A percentile compares a stretch with the other conserved stretches of the same genome.
Conservation (phyloP, 1,140 invertebrate genomes). For the Coelopa frigida region DNA sequence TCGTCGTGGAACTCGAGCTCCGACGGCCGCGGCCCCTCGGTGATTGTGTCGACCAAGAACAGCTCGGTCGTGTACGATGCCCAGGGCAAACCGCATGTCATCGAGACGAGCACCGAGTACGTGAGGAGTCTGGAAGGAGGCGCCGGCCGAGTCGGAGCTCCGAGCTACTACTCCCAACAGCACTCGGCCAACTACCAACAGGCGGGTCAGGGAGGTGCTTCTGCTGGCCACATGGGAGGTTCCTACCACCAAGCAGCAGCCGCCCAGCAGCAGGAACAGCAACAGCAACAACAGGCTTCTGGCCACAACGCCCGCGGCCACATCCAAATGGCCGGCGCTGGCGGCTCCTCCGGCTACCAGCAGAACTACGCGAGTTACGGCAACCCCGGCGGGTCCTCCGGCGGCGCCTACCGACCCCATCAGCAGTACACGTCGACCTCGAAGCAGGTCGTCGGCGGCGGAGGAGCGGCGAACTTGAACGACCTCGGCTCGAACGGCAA, state of each 20-base stretch:
- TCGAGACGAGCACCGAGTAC: slow-evolving; percentile 29
- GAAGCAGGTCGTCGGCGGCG: not conserved
- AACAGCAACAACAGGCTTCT: not conserved
- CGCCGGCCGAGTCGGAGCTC: not conserved
- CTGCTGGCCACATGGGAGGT: not conserved
- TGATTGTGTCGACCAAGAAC: slow-evolving; percentile 25
- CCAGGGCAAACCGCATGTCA: slow-evolving; percentile 19
- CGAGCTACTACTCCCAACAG: slow-evolving; percentile 1
- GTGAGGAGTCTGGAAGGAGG: slow-evolving; percentile 6
- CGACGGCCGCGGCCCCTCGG: slow-evolving; percentile 10
- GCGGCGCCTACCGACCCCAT: slow-evolving; percentile 3
- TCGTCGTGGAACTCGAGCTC: not conserved
- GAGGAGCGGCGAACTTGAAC: slow-evolving; percentile 6
- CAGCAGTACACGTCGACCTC: slow-evolving; percentile 3
- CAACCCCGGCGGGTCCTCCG: not conserved
- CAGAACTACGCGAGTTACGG: not conserved
- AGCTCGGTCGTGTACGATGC: slow-evolving; percentile 19
- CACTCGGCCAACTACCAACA: slow-evolving; percentile 14
- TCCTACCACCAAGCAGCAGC: too few relatives aligned
- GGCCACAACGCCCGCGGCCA: slow-evolving; percentile 30
- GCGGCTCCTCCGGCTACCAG: not conserved
- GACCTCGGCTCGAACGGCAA: slow-evolving; percentile 5
- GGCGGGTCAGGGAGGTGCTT: not conserved
- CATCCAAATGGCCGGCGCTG: slow-evolving; percentile 28
- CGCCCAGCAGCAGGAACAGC: not conserved